Conservation (phyloP, 1,140 invertebrate species). For the Heliconius congener region DNA sequence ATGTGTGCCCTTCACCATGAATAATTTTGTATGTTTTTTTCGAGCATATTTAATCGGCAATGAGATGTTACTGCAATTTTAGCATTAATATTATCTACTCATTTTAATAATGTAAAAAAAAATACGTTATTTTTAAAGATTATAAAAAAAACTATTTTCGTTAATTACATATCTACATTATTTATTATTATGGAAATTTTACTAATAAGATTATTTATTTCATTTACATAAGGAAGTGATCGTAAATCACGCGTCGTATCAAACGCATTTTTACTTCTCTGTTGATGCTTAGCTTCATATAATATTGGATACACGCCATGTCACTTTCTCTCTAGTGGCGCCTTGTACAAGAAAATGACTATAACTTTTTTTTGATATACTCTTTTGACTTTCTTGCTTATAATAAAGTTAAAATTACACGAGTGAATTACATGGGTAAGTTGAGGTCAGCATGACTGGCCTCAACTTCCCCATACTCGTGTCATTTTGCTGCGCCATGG, state of each 20-base stretch:
- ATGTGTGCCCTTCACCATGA: neutral
- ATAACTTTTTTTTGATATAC: neutral
- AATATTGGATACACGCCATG: constrained; percentile 18
- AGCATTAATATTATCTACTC: neutral
- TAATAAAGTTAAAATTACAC: neutral
- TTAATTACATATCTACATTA: neutral
- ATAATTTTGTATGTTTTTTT: too few species aligned
- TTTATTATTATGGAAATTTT: neutral
- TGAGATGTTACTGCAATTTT: neutral
- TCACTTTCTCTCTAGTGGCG: constrained; percentile 13
- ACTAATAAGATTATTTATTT: neutral
- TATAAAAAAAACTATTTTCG: neutral
- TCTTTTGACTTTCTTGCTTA: neutral
- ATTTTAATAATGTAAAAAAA: neutral
- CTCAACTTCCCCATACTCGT: too few species aligned
- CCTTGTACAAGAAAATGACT: constrained; percentile 1
- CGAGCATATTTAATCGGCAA: neutral
- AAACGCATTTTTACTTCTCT: neutral
- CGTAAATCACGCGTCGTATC: constrained; percentile 3
- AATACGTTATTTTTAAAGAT: neutral
- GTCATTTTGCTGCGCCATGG: too few species aligned
- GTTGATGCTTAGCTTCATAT: constrained; percentile 6
- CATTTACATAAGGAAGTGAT: constrained; percentile 6
- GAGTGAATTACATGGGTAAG: too few species aligned
- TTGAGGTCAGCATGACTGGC: too few species aligned